These are phyloP conservation scores for Nasonovia ribisnigri DNA, from an alignment of 2,888 invertebrate genomes.

Conservation along the genomic window DNA sequence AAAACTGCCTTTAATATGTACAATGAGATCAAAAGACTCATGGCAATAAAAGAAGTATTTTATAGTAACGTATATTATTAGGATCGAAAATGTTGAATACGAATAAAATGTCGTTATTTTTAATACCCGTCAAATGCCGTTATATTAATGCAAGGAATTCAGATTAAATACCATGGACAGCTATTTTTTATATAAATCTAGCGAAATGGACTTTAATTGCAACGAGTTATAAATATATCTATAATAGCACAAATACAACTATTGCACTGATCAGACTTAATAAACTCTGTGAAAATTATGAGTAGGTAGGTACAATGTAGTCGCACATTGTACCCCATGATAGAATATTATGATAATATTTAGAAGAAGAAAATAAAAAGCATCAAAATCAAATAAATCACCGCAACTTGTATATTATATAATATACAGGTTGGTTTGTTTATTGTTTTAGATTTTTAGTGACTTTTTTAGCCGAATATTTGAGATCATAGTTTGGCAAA, in stretches of 20 bases:
- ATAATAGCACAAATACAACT: background rate
- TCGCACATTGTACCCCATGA: background rate
- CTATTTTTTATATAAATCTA: background rate
- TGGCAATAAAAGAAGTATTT: background rate
- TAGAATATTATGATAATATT: background rate
- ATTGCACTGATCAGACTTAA: background rate
- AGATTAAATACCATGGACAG: background rate
- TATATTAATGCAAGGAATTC: background rate
- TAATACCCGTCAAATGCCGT: background rate
- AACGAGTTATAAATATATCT: background rate
- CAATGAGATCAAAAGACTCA: background rate
- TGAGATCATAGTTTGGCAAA: background rate
- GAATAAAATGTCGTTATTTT: background rate
- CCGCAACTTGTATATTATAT: background rate
- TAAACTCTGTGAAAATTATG: background rate
- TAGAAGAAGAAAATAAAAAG: background rate
- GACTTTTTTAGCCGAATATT: background rate
- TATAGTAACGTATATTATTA: background rate
- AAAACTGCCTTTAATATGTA: background rate
- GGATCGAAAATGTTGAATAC: background rate
- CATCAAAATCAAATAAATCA: background rate
- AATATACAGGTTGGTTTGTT: no score
- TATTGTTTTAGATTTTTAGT: background rate
- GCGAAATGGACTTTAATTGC: background rate
- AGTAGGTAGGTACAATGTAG: background rate